Evolutionary conservation across 2,113 vertebrate genomes (phyloP).

Genomic region (Athene cunicularia): DNA sequence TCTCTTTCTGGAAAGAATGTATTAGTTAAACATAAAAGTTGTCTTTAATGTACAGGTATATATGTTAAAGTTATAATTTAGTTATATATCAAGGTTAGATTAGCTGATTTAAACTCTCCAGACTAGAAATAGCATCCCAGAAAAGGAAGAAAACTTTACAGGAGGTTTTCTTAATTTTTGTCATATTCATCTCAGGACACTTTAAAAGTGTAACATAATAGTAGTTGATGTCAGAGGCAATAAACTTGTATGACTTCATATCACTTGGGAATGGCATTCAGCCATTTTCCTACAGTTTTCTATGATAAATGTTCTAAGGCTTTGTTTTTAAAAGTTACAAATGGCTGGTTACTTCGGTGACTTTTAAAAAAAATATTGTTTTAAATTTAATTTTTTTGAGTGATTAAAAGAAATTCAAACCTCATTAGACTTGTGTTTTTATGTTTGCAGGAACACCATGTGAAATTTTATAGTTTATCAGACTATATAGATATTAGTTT

Average conservation of each 20-base stretch:
- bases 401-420: neutral
- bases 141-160: slow-evolving; percentile 2
- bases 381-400: neutral
- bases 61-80: neutral
- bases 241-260: slow-evolving; percentile 44
- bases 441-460: neutral
- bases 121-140: neutral
- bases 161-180: slow-evolving; percentile 21
- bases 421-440: neutral
- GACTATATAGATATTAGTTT: neutral
- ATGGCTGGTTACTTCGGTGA: neutral
- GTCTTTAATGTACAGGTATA: neutral
- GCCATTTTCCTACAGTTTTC: slow-evolving; percentile 11
- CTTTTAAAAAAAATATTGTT: neutral
- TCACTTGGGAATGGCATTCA: slow-evolving; percentile 9
- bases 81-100: neutral
- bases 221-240: slow-evolving; percentile 44
- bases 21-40: neutral
- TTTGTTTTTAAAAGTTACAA: neutral
- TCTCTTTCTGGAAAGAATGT: neutral
- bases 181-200: slow-evolving; percentile 29
- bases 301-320: neutral
- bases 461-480: neutral
- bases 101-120: neutral
- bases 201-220: slow-evolving; percentile 3